Base-by-base conservation (phyloP, 2,797 vertebrate genomes). In the Xyrichtys novacula region DNA sequence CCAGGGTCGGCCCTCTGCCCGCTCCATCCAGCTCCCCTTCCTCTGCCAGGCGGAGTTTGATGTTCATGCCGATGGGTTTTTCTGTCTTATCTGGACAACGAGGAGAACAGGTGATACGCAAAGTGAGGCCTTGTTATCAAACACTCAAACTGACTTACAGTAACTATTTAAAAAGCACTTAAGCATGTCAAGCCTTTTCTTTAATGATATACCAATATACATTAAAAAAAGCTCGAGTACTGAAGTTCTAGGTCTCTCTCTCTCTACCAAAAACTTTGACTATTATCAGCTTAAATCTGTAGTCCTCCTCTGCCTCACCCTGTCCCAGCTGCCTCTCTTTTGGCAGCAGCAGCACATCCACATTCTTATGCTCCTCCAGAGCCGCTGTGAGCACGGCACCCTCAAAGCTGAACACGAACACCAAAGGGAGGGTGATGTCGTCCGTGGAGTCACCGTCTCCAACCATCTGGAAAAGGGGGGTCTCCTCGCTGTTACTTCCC, bases 391-490 rank as follows among this genome's bases (percentile, higher is more conserved):
- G 92, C 20, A 89, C 15, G 1, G 88, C 89, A 17, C 94, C 95
- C 66, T 95, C 94, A 0, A 63, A 90, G 74, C 91, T 91, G 81
- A 95, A 95, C 44, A 95, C 87, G 74, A 95, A 95, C 16, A 95
- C 89, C 70, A 95, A 80, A 3, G 95, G 94, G 40, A 95, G 50
- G 2, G 60, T 78, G 72, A 95, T 89, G 85, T 94, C 94, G 4
- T 87, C 85, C 1, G 90, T 93, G 52, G 92, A 78, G 58, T 92
- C 92, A 1, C 94, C 94, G 7, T 95, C 95, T 19, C 94, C 95
- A 15, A 94, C 94, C 95, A 95, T 95, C 85, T 95, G 95, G 71
- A 95, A 95, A 17, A 95, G 93, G 7, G 94, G 93, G 0, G 93
- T 93, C 12, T 94, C 93, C 39, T 92, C 86, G 5, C 91, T 94